phyloP scores from a whole-genome alignment of 2,888 invertebrate species.

The Vanessa cardui region DNA sequence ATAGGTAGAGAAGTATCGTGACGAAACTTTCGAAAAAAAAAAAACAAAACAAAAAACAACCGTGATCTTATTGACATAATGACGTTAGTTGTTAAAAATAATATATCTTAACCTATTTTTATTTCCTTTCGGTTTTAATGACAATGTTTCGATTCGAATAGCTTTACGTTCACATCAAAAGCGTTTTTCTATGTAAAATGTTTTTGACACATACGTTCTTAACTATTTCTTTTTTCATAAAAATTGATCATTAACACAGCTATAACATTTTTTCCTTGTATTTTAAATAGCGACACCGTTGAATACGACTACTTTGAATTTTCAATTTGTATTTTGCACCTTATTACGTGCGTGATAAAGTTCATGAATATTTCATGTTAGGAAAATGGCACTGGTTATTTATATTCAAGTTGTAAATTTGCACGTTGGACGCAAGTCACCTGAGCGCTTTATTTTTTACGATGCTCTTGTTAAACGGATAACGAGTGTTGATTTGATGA shows the following conservation, averaged over 20 bases:
- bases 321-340: neutral
- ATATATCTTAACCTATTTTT: conserved; percentile 3
- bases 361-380: neutral
- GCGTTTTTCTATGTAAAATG: conserved; percentile 15
- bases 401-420: conserved; percentile 57
- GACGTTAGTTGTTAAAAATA: conserved; percentile 3
- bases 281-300: conserved; percentile 47
- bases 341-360: neutral
- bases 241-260: conserved; percentile 54
- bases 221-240: conserved; percentile 27
- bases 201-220: conserved; percentile 38
- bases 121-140: conserved; percentile 20
- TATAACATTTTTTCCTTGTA: conserved; percentile 54
- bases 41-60: neutral
- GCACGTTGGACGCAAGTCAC: conserved; percentile 57
- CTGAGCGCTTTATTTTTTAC: conserved; percentile 65
- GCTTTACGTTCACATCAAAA: conserved; percentile 15
- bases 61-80: conserved; percentile 8
- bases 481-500: conserved; percentile 54
- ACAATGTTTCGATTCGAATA: neutral
- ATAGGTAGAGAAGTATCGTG: too few relatives aligned
- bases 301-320: conserved; percentile 11
- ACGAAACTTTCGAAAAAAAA: neutral
- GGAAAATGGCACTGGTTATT: conserved; percentile 10
- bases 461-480: conserved; percentile 53